Base-by-base conservation (phyloP, 1,140 invertebrate genomes). In the Psix sp. region DNA sequence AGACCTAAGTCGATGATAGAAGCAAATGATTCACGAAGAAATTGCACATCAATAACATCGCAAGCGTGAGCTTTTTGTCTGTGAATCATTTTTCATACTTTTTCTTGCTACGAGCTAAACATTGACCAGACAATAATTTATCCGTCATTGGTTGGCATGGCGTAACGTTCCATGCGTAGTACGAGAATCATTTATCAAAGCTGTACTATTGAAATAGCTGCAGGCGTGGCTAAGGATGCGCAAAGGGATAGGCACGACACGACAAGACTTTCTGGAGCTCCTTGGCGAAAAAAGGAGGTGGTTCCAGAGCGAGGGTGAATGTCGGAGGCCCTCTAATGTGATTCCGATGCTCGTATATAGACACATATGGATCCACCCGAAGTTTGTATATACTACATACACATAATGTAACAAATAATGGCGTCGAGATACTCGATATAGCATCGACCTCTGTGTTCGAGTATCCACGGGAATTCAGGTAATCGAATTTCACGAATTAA, bases 201-300 rank as follows among this genome's bases (percentile, higher is more conserved):
- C 43, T 66, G 46, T 73, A 66, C 70, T 65, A 73, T 73, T 73
- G 70, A 54, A 60, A 73, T 73, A 48, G 70, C 70, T 73, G 66
- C 73, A 76, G 73, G 73, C 73, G 73, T 76, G 73, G 73, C 73
- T 66, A 70, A 70, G 73, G 66, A 67, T 76, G 73, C 73, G 66
- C 73, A 66, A 67, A 62, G 66, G 71, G 49, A 73, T 65, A 73
- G 54, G 56, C 48, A 65, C 40, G 54, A 40, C 42, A 62, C 56
- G 59, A 52, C 52, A 75, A 67, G 63, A 74, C 66, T 70, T 71
- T 67, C 67, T 48, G 67, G 49, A 76, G 74, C 74, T 71, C 24
- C 66, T 76, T 63, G 38, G 74, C 54, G 74, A 71, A 76, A 76
- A 73, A 76, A 63, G 73, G 62, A 70, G 74, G 67, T 71, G 74